Percentiles rank a stretch among this genome's conserved stretches.
Conservation (phyloP, 2,797 vertebrate species). For the Sebastolobus alascanus region DNA sequence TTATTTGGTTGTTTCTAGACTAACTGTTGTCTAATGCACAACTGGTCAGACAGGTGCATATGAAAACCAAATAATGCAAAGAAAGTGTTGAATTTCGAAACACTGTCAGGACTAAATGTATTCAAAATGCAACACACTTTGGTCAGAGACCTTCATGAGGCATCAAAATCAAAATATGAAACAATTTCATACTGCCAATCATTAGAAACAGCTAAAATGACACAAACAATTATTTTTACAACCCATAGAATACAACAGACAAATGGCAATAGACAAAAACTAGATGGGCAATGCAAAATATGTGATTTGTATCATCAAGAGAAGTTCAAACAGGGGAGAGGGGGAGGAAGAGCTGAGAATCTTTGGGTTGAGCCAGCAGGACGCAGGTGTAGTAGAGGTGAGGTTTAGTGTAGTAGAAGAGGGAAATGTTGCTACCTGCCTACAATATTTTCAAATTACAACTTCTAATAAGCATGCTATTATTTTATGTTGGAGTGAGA, state of each 20-base stretch:
- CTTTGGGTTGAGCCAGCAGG: too few species aligned
- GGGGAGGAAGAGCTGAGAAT: background rate
- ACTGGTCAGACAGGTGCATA: too few species aligned
- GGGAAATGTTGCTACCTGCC: background rate
- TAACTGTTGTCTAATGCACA: background rate
- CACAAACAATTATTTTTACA: background rate
- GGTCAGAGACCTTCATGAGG: background rate
- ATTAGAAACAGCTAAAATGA: background rate
- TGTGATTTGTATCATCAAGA: too few species aligned
- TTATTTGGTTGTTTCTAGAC: background rate
- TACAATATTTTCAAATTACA: background rate
- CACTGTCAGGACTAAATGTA: background rate
- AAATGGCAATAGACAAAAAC: background rate
- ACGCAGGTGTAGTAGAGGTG: background rate
- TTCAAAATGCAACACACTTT: background rate
- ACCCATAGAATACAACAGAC: background rate
- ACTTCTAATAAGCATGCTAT: background rate
- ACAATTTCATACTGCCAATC: background rate
- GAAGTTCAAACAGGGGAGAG: too few species aligned
- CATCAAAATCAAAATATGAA: background rate
- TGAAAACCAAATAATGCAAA: background rate
- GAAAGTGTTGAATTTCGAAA: background rate
- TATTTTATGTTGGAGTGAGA: background rate
- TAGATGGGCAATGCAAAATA: too few species aligned
- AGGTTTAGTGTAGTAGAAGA: background rate